Evolutionary conservation across 2,888 invertebrate species (phyloP).

Genomic region (Adineta ricciae): DNA sequence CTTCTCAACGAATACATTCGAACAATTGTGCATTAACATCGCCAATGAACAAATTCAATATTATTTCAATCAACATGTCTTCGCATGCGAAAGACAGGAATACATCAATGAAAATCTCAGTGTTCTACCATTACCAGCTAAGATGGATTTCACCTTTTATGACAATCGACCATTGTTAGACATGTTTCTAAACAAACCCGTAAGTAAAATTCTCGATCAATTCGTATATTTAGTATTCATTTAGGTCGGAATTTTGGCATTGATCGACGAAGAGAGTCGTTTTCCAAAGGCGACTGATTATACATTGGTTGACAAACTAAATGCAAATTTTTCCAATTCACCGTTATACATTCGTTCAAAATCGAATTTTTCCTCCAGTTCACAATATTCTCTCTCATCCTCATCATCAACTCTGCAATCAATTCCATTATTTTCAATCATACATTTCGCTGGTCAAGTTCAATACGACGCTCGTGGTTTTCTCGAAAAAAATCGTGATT

Average conservation of each 20-base stretch:
- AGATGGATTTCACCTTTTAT: slow-evolving; percentile 65
- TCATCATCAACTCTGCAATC: slow-evolving; percentile 4
- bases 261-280: slow-evolving; percentile 76
- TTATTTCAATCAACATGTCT: slow-evolving; percentile 78
- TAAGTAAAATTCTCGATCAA: slow-evolving; percentile 38
- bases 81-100: slow-evolving; percentile 80
- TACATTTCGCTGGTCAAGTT: slow-evolving; percentile 75
- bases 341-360: slow-evolving; percentile 17
- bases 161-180: slow-evolving; percentile 79
- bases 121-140: slow-evolving; percentile 46
- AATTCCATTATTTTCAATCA: slow-evolving; percentile 61
- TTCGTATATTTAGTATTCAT: no score
- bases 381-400: background rate
- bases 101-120: slow-evolving; percentile 68
- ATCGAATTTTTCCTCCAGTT: slow-evolving; percentile 1
- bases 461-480: slow-evolving; percentile 73
- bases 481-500: slow-evolving; percentile 78
- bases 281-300: slow-evolving; percentile 66
- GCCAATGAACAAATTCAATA: slow-evolving; percentile 82
- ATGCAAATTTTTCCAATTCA: background rate
- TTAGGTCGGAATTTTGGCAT: slow-evolving; percentile 63
- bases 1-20: slow-evolving; percentile 68
- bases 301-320: slow-evolving; percentile 60
- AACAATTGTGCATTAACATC: slow-evolving; percentile 73
- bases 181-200: slow-evolving; percentile 70